Evolutionary conservation across 2,797 vertebrate genomes (phyloP), one percentile per base, ranked within the genome.

Genomic region (Lagodon rhomboides): DNA sequence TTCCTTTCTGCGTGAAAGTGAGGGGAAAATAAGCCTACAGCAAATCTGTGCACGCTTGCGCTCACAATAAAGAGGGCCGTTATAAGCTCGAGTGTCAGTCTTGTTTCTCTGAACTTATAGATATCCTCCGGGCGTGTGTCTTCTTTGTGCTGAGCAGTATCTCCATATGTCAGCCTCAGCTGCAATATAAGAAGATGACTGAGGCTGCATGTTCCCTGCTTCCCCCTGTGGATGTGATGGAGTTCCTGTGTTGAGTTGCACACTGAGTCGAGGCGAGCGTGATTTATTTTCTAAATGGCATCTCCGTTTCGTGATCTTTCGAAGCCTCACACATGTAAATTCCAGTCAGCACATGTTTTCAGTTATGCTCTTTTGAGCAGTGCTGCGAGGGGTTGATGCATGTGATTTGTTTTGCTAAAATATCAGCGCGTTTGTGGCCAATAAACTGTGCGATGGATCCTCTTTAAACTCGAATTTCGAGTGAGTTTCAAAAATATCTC

Each of bases 61-160:
- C 49, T 43, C 0, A 0, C 47, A 79, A 18, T 68, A 77, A 83
- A 83, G 50, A 53, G 41, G 77, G 73, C 67, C 70, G 82, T 83
- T 44, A 30, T 58, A 58, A 72, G 77, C 53, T 38, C 41, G 15
- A 34, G 34, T 87, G 86, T 73, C 79, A 74, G 44, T 85, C 63
- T 79, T 68, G 73, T 86, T 73, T 70, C 86, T 90, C 84, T 92
- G 84, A 89, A 86, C 77, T 85, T 89, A 61, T 62, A 72, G 68
- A 78, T 74, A 53, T 88, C 87, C 74, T 55, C 65, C 38, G 2
- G 76, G 83, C 88, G 51, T 15, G 46, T 66, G 50, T 34, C 1
- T n/a, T 66, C 63, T 87, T 82, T 80, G 58, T 79, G 68, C 71
- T 20, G 41, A 77, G 80, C 22, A n/a, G 43, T 77, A 80, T 91